These are phyloP conservation scores for Podarcis siculus DNA, from an alignment of 2,797 vertebrate species.

Conservation along the genomic window DNA sequence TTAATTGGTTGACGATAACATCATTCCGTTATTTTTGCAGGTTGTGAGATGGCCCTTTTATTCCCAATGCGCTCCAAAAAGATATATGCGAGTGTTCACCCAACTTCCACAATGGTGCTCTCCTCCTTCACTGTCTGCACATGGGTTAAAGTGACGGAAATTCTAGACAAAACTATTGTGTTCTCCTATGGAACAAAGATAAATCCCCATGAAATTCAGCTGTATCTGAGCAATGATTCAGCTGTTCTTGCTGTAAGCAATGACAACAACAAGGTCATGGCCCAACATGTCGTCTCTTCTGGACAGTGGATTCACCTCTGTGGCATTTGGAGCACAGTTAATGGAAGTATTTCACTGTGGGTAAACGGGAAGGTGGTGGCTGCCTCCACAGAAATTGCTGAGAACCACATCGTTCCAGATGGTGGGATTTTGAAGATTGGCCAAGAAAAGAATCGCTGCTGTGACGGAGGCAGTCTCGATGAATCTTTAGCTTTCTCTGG, in stretches of 20 bases:
- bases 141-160: constrained; percentile 89
- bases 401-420: constrained; percentile 79
- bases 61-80: constrained; percentile 95
- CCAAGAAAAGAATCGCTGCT: constrained; percentile 91
- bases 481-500: constrained; percentile 88
- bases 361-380: constrained; percentile 77
- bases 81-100: constrained; percentile 86
- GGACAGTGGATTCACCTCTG: constrained; percentile 90
- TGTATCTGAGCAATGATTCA: constrained; percentile 82
- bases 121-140: constrained; percentile 87
- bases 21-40: constrained; percentile 70
- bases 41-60: constrained; percentile 89
- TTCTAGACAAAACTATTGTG: constrained; percentile 88
- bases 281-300: constrained; percentile 55
- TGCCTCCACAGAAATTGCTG: constrained; percentile 73
- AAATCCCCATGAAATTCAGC: constrained; percentile 91
- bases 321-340: constrained; percentile 85
- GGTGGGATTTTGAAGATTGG: constrained; percentile 90
- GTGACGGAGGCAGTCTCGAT: constrained; percentile 82
- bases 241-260: constrained; percentile 83
- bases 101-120: constrained; percentile 77
- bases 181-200: constrained; percentile 90
- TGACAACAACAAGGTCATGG: constrained; percentile 81
- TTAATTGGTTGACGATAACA: not conserved
- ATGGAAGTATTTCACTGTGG: constrained; percentile 85